phyloP scores from a whole-genome alignment of 2,888 invertebrate genomes.

The Fabriciana adippe region DNA sequence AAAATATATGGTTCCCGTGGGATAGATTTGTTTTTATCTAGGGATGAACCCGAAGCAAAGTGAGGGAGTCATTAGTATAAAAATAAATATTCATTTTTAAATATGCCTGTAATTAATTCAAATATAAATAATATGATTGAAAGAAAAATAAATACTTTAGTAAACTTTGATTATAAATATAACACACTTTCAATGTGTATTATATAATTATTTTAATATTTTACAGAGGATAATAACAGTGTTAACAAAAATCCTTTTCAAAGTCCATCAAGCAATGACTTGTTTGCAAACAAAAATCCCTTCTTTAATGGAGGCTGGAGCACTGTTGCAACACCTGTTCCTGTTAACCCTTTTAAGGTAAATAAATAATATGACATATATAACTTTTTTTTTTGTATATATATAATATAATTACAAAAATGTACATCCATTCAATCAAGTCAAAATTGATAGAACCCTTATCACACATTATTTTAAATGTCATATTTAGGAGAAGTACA shows the following conservation, averaged over 20 bases:
- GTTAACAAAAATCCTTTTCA: constrained; percentile 78
- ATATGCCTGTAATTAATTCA: too few species aligned
- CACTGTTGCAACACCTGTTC: constrained; percentile 54
- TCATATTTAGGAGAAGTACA: constrained; percentile 27
- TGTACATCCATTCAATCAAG: constrained; percentile 25
- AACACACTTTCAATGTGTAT: not conserved
- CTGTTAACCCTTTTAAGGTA: constrained; percentile 76
- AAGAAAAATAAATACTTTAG: too few species aligned
- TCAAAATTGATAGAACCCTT: constrained; percentile 50
- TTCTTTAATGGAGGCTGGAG: constrained; percentile 76
- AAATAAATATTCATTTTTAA: too few species aligned
- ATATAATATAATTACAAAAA: not conserved
- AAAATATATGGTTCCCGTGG: too few species aligned
- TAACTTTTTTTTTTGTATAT: not conserved
- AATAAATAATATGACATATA: constrained; percentile 39
- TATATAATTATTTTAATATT: constrained; percentile 12
- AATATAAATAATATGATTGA: too few species aligned
- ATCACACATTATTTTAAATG: constrained; percentile 40
- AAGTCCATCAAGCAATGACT: constrained; percentile 68
- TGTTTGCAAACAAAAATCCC: constrained; percentile 73
- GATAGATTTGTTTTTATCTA: too few species aligned
- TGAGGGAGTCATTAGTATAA: too few species aligned
- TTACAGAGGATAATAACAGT: constrained; percentile 67
- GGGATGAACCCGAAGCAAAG: too few species aligned
- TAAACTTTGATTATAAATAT: too few species aligned